Evolutionary conservation across 2,888 invertebrate species (phyloP).

Genomic region (Apamea monoglypha): DNA sequence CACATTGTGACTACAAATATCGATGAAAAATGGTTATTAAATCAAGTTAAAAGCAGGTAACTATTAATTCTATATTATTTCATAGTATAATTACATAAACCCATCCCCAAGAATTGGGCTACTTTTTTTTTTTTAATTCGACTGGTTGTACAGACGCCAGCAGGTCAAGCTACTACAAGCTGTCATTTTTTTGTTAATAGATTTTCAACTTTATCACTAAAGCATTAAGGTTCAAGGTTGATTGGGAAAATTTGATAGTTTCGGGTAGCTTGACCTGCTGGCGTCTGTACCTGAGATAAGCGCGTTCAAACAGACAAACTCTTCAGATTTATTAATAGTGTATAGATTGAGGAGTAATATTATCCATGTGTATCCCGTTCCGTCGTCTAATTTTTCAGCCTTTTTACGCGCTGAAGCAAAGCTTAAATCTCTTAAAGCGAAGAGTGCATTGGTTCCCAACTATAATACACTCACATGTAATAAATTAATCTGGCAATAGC

Average conservation of each 20-base stretch:
- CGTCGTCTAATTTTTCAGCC: background rate
- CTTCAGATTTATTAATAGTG: too few species aligned
- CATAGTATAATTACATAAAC: background rate
- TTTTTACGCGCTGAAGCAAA: background rate
- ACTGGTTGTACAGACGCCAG: too few species aligned
- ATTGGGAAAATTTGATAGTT: too few species aligned
- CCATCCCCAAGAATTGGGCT: too few species aligned
- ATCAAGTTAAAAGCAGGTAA: constrained; percentile 90
- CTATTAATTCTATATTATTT: background rate
- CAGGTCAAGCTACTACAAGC: too few species aligned
- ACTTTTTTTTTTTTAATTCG: too few species aligned
- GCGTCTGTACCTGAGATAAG: background rate
- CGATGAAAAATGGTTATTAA: constrained; percentile 92
- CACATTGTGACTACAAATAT: constrained; percentile 90
- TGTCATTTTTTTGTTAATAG: too few species aligned
- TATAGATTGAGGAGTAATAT: background rate
- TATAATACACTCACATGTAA: background rate
- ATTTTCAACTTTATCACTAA: too few species aligned
- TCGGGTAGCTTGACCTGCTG: too few species aligned
- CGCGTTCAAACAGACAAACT: background rate
- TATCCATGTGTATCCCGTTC: background rate
- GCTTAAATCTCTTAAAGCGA: background rate
- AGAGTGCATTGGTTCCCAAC: background rate
- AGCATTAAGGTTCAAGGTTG: too few species aligned
- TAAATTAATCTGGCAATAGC: background rate